phyloP scores from a whole-genome alignment of 2,888 invertebrate genomes.

The Diabrotica balteata region DNA sequence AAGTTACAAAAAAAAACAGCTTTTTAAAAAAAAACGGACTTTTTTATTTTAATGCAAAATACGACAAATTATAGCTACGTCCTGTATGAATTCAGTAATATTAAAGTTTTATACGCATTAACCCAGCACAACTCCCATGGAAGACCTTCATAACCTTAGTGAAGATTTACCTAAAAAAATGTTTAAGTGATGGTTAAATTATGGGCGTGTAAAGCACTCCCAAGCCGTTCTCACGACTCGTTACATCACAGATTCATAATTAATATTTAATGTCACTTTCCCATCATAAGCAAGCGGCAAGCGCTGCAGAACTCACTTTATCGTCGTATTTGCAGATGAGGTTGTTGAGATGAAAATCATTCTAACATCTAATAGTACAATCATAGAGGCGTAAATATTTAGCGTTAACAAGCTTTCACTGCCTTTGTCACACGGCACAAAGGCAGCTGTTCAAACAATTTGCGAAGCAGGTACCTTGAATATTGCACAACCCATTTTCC shows the following conservation, averaged over 20 bases:
- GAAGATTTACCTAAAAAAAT: no score
- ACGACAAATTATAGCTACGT: no score
- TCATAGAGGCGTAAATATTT: constrained; percentile 21
- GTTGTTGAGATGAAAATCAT: constrained; percentile 19
- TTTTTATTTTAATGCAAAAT: no score
- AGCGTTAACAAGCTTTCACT: constrained; percentile 19
- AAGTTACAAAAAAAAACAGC: no score
- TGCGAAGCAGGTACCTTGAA: constrained; percentile 23
- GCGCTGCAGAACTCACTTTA: constrained; percentile 1
- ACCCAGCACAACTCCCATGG: no score
- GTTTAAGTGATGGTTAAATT: no score
- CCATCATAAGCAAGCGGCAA: neutral
- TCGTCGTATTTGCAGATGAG: constrained; percentile 19
- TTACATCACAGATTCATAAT: constrained; percentile 4
- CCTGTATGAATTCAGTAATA: no score
- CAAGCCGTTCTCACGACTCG: no score
- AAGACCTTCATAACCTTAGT: no score
- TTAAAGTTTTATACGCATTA: no score
- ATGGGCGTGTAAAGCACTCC: no score
- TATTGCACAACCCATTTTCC: constrained; percentile 14
- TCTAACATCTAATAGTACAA: constrained; percentile 19
- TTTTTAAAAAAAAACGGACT: no score
- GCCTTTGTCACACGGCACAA: constrained; percentile 19
- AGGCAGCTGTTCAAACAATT: constrained; percentile 21
- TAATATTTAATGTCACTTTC: constrained; percentile 11